These are phyloP conservation scores for Enteromius paludinosus DNA, from an alignment of 2,797 vertebrate genomes.

Conservation along the genomic window DNA sequence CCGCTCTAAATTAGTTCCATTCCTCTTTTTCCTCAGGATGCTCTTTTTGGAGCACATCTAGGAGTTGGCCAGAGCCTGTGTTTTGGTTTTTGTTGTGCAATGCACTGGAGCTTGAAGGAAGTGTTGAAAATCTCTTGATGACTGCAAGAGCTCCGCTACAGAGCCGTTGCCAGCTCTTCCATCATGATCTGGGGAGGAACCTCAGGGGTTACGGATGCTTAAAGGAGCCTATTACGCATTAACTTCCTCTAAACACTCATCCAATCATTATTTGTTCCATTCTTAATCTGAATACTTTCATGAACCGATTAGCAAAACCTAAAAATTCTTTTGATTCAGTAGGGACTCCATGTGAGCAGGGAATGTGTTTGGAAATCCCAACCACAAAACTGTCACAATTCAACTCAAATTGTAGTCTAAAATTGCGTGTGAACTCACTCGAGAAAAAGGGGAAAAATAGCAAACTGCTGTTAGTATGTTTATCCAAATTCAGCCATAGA, in stretches of 20 bases:
- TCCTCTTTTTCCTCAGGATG: conserved; percentile 41
- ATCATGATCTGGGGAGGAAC: conserved; percentile 35
- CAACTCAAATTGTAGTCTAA: conserved; percentile 22
- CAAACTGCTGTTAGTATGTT: neutral
- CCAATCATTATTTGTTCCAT: neutral
- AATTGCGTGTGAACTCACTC: conserved; percentile 7
- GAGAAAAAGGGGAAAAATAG: conserved; percentile 2
- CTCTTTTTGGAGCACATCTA: conserved; percentile 43
- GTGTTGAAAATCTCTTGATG: conserved; percentile 52
- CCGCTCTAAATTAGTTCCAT: conserved; percentile 52
- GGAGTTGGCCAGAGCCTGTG: conserved; percentile 22
- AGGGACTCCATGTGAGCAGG: neutral
- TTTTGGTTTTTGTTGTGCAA: conserved; percentile 57
- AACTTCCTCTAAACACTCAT: conserved; percentile 22
- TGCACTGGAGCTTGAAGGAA: conserved; percentile 50
- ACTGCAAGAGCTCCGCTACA: conserved; percentile 38
- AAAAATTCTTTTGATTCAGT: conserved; percentile 25
- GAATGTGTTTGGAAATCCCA: conserved; percentile 11
- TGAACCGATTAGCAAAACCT: neutral
- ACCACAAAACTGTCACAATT: conserved; percentile 9
- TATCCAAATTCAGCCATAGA: neutral
- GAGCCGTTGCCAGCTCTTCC: conserved; percentile 41
- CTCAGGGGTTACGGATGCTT: conserved; percentile 19
- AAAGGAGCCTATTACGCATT: neutral
- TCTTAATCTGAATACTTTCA: neutral